Evolutionary conservation across 37 sponge, comb jelly and placozoan genomes (phyloP).

Genomic region (Cliona cf. orientalis): DNA sequence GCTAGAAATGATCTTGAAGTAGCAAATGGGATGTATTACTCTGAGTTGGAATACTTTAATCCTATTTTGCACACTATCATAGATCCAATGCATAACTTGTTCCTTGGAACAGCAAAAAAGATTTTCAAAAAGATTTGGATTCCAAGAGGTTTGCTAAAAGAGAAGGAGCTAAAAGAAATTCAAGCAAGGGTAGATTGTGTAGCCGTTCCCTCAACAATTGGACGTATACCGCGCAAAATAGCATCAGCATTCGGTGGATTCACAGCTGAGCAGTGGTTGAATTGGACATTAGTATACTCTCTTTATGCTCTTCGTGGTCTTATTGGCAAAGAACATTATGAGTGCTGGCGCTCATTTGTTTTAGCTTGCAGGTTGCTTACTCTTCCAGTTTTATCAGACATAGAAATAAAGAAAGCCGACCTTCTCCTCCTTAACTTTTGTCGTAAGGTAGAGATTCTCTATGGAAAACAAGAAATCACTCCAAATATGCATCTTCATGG

Average conservation of each 20-base stretch:
- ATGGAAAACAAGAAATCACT: slow-evolving; percentile 9
- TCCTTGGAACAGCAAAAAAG: slow-evolving; percentile 2
- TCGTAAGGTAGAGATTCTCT: slow-evolving; percentile 2
- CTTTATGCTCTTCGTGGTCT: neutral
- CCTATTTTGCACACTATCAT: neutral
- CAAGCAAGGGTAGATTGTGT: neutral
- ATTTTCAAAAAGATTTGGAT: neutral
- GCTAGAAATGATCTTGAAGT: neutral
- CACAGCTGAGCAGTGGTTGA: neutral
- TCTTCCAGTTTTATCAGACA: neutral
- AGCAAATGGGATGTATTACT: slow-evolving; percentile 9
- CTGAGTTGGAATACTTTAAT: slow-evolving; percentile 22
- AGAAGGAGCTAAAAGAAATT: neutral
- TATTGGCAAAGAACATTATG: slow-evolving; percentile 12
- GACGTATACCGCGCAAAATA: neutral
- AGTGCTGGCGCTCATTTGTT: slow-evolving; percentile 34
- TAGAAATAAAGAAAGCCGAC: neutral
- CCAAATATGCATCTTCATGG: slow-evolving; percentile 42
- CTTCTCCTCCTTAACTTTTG: slow-evolving; percentile 9
- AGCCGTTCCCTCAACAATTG: neutral
- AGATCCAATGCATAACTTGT: slow-evolving; percentile 24
- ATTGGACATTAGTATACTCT: neutral
- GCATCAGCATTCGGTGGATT: neutral
- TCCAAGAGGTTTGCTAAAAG: neutral
- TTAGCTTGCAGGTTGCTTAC: slow-evolving; percentile 30